phyloP scores from a whole-genome alignment of 2,797 vertebrate genomes.

The Cryptoblepharus egeriae region DNA sequence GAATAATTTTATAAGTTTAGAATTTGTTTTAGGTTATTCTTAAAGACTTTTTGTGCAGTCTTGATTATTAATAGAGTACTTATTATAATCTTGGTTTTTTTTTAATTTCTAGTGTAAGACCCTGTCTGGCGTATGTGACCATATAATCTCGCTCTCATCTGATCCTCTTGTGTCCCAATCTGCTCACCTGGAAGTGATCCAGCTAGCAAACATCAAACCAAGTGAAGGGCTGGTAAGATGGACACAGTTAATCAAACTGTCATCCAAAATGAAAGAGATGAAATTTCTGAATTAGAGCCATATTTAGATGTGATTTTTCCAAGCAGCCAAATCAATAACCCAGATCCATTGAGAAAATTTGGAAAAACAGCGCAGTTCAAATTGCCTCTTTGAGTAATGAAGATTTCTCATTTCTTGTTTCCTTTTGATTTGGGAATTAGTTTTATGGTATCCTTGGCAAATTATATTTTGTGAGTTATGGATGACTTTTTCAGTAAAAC shows the following conservation, averaged over 20 bases:
- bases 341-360: no score
- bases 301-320: conserved; percentile 32
- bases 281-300: conserved; percentile 12
- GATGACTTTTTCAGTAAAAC: not conserved
- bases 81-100: conserved; percentile 36
- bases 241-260: conserved; percentile 70
- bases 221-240: conserved; percentile 94
- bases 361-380: conserved; percentile 38
- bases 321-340: not conserved
- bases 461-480: conserved; percentile 50
- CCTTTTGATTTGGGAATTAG: conserved; percentile 64
- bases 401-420: conserved; percentile 56
- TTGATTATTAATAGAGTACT: conserved; percentile 34
- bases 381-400: conserved; percentile 47
- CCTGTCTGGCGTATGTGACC: conserved; percentile 95
- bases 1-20: not conserved
- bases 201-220: conserved; percentile 96
- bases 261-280: conserved; percentile 47
- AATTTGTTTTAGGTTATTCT: not conserved
- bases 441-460: conserved; percentile 39
- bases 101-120: conserved; percentile 94
- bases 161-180: conserved; percentile 98
- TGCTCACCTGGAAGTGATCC: conserved; percentile 97
- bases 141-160: conserved; percentile 97
- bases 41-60: not conserved